These are phyloP conservation scores for Unio pictorum DNA, from an alignment of 2,888 invertebrate species.

Conservation along the genomic window DNA sequence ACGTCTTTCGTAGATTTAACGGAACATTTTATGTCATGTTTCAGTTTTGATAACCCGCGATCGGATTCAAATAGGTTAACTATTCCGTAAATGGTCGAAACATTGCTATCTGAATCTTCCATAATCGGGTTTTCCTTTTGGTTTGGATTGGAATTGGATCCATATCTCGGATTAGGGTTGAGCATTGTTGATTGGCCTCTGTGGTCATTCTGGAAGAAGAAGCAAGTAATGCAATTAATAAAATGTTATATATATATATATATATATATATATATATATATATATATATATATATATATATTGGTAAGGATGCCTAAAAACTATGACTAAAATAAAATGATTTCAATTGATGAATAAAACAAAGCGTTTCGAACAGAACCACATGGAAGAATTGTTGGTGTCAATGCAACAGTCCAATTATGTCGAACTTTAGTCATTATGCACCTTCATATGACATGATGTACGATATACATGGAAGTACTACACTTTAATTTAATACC, in stretches of 20 bases:
- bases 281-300: too few species aligned
- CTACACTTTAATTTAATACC: too few species aligned
- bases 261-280: too few species aligned
- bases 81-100: background rate
- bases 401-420: background rate
- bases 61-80: background rate
- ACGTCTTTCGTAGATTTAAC: background rate
- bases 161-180: slow-evolving; percentile 16
- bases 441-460: too few species aligned
- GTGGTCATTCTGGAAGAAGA: slow-evolving; percentile 3
- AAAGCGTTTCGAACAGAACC: too few species aligned
- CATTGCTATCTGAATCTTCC: slow-evolving; percentile 9
- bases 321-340: too few species aligned
- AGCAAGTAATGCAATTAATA: background rate
- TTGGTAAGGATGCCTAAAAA: too few species aligned
- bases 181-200: slow-evolving; percentile 7
- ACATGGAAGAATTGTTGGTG: too few species aligned
- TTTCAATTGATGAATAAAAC: too few species aligned
- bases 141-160: slow-evolving; percentile 1
- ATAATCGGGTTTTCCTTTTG: slow-evolving; percentile 19
- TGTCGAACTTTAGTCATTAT: background rate
- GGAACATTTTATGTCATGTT: background rate
- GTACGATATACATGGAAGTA: too few species aligned
- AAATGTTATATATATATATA: too few species aligned
- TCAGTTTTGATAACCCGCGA: background rate